Evolutionary conservation across 1,140 invertebrate genomes (phyloP), one percentile per base, ranked within the genome.

Genomic region (Leptinotarsa defecta): DNA sequence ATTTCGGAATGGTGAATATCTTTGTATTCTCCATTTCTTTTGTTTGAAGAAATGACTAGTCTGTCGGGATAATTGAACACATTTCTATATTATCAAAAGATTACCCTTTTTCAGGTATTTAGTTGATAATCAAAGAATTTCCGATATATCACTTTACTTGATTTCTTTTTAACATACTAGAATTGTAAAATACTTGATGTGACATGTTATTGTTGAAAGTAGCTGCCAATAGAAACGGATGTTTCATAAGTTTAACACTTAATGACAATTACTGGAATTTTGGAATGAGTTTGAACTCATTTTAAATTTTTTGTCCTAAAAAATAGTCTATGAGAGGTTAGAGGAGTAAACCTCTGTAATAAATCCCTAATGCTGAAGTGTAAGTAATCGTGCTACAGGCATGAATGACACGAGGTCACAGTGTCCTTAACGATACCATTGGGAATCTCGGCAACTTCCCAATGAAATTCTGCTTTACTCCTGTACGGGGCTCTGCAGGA

Each of bases 321-420:
- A 43, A 43, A 11, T 11, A 43, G 8, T 43, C 34, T 43, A 3
- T 43, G 8, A 43, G 11, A 43, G 34, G 34, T 43, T 11, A 43
- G 87, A 83, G 79, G 75, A 65, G 85, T 80, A 67, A 80, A 80
- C 72, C 49, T 49, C 15, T 49, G 77, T 48, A 71, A 69, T 22
- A 34, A 34, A 71, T 71, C 69, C 69, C 69, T 48, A 71, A 49
- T 71, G 24, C 69, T 27, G 52, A 49, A 24, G 69, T 22, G 69
- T 71, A 57, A 71, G 69, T 71, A 22, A 71, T 71, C 69, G 69
- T 71, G 69, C 49, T 48, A 15, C 17, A 49, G 49, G 69, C 17
- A 71, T 71, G 69, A 57, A 71, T 48, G 69, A 13, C 27, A 71
- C 69, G 17, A 48, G 69, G 69, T 71, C 24, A 71, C 13, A 71